Percentiles rank a stretch among this genome's conserved stretches.
Evolutionary conservation across 2,888 invertebrate species (phyloP).

Genomic region (Trichopria drosophilae): DNA sequence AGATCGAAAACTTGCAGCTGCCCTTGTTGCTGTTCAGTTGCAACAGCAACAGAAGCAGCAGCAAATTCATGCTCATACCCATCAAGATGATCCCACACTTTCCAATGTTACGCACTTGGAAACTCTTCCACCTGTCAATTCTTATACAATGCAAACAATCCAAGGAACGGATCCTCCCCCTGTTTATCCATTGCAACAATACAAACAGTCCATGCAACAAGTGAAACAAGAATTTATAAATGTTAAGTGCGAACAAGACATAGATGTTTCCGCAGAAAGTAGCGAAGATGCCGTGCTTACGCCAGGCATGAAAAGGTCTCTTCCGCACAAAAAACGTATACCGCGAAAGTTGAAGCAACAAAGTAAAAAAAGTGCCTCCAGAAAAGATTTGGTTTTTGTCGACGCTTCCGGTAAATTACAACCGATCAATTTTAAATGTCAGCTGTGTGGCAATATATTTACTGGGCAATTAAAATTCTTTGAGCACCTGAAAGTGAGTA

Average conservation of each 20-base stretch:
- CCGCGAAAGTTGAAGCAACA: conserved; percentile 71
- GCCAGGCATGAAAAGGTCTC: conserved; percentile 65
- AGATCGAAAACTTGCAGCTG: conserved; percentile 65
- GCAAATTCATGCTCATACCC: conserved; percentile 52
- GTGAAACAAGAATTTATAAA: conserved; percentile 54
- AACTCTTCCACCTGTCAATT: conserved; percentile 48
- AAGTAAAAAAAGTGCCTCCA: conserved; percentile 42
- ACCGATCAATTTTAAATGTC: conserved; percentile 69
- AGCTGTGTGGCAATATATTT: conserved; percentile 76
- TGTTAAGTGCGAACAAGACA: conserved; percentile 57
- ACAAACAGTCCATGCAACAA: conserved; percentile 40
- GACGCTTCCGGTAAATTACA: conserved; percentile 51
- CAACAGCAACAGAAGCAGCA: conserved; percentile 66
- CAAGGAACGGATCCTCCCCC: conserved; percentile 46
- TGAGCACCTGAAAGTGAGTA: conserved; percentile 78
- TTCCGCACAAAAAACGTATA: conserved; percentile 86
- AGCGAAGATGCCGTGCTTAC: conserved; percentile 56
- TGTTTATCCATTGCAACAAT: conserved; percentile 48
- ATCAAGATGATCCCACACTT: conserved; percentile 48
- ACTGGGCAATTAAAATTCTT: conserved; percentile 81
- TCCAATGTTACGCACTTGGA: conserved; percentile 51
- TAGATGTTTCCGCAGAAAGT: conserved; percentile 58
- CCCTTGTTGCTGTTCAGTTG: conserved; percentile 66
- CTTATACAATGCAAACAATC: conserved; percentile 53
- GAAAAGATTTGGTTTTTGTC: conserved; percentile 38